Evolutionary conservation across 1,140 invertebrate genomes (phyloP).

Genomic region (Danaus melanippus): DNA sequence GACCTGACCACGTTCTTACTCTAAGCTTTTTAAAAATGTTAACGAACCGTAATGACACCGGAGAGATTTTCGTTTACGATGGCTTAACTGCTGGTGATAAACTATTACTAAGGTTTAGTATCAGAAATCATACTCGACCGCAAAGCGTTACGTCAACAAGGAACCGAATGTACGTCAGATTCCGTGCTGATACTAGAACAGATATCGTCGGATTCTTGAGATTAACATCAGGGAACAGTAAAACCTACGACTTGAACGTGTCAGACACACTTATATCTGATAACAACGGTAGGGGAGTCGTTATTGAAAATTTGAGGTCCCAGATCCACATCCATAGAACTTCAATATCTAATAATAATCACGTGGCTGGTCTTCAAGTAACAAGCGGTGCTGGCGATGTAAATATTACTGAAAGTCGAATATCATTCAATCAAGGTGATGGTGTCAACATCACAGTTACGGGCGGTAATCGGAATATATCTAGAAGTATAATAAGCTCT

Average conservation of each 20-base stretch:
- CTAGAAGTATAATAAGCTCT: slow-evolving; percentile 82
- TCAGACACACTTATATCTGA: slow-evolving; percentile 86
- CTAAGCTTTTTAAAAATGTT: slow-evolving; percentile 86
- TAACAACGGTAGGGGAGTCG: slow-evolving; percentile 95
- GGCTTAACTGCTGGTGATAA: slow-evolving; percentile 80
- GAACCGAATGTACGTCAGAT: slow-evolving; percentile 84
- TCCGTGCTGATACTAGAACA: slow-evolving; percentile 78
- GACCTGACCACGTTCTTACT: slow-evolving; percentile 84
- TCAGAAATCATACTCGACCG: slow-evolving; percentile 85
- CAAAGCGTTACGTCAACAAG: slow-evolving; percentile 87
- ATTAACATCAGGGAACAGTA: slow-evolving; percentile 82
- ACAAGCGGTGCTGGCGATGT: slow-evolving; percentile 90
- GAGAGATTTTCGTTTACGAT: slow-evolving; percentile 83
- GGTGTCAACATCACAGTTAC: slow-evolving; percentile 92
- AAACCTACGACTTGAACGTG: slow-evolving; percentile 91
- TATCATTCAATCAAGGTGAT: slow-evolving; percentile 93
- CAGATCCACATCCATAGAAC: slow-evolving; percentile 85
- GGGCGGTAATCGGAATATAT: slow-evolving; percentile 92
- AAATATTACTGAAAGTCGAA: slow-evolving; percentile 90
- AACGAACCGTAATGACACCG: slow-evolving; percentile 82
- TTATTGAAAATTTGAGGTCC: slow-evolving; percentile 87
- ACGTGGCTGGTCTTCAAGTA: slow-evolving; percentile 91
- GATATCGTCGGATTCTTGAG: slow-evolving; percentile 82
- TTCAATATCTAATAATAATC: slow-evolving; percentile 88
- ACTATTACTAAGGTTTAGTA: slow-evolving; percentile 77